Evolutionary conservation across 2,113 vertebrate species (phyloP), one percentile per base, ranked within the genome.

Genomic region (Pseudopipra pipra): DNA sequence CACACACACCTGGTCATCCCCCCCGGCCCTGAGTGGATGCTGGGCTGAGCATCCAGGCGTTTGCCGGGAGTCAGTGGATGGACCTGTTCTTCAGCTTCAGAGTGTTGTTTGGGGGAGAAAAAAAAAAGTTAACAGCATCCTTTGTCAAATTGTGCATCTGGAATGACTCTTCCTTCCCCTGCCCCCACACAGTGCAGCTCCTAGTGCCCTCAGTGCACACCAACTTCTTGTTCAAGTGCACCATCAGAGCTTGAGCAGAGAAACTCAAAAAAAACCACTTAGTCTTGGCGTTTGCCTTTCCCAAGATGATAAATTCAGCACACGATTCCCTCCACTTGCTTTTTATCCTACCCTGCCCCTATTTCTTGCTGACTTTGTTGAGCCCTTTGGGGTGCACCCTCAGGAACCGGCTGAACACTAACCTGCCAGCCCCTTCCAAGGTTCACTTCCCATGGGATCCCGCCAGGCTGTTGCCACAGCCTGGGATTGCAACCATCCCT

Each of bases 121-220:
- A 52, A 31, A 13, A 8, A 5, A 47, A 51, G 14, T 7, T 20
- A 33, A 9, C 9, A 24, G 30, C 19, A 39, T 52, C 9, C 25
- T 76, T 68, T 73, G 58, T 14, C 39, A 56, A n/a, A 33, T 1
- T 14, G 37, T 33, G 37, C 9, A 0, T 33, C 31, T 35, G 75
- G 62, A 63, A 28, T 18, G 44, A 30, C 19, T 39, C 1, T 54
- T 25, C 52, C 49, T 55, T 39, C 11, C 37, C 22, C 25, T 23
- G 30, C 0, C 2, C 52, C 49, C 0, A 0, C 8, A 1, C 9
- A 1, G 77, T 3, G 47, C 76, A 22, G 52, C 31, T 67, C 71
- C 35, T 56, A 8, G 23, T 61, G 63, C 13, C 31, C 41, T 11
- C 17, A 1, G 21, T 2, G 51, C 31, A 11, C 39, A 41, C 19